phyloP scores from a whole-genome alignment of 2,113 vertebrate species.

The Geothlypis trichas region DNA sequence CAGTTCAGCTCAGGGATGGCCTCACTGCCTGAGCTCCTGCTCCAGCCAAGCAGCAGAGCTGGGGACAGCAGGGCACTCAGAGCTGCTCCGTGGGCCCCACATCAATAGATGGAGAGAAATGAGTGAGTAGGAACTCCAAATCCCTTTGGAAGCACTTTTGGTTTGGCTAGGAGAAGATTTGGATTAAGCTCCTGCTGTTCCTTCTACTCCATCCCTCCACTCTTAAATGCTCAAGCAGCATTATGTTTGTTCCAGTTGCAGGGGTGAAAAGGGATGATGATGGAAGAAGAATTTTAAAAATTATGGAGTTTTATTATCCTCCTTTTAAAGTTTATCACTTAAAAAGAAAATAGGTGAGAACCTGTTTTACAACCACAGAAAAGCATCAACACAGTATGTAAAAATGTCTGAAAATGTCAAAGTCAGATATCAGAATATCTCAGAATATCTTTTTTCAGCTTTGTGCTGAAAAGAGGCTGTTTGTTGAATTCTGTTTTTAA shows the following conservation, averaged over 20 bases:
- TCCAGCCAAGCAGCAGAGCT: neutral
- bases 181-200: neutral
- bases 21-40: neutral
- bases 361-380: neutral
- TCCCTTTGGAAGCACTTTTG: neutral
- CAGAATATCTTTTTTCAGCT: too few relatives aligned
- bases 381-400: neutral
- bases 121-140: neutral
- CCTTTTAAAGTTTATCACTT: neutral
- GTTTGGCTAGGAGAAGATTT: neutral
- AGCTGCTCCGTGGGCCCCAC: neutral
- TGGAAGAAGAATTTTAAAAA: neutral
- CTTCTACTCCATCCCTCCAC: neutral
- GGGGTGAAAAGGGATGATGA: neutral
- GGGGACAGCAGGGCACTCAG: neutral
- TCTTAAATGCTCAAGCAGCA: neutral
- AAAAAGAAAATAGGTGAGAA: neutral
- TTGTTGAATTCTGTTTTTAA: conserved; percentile 26
- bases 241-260: neutral
- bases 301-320: neutral
- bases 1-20: neutral
- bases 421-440: neutral
- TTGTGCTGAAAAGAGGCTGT: neutral
- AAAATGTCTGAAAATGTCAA: neutral
- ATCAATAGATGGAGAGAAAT: neutral